phyloP scores from a whole-genome alignment of 2,113 vertebrate genomes.

The Todiramphus chloris region DNA sequence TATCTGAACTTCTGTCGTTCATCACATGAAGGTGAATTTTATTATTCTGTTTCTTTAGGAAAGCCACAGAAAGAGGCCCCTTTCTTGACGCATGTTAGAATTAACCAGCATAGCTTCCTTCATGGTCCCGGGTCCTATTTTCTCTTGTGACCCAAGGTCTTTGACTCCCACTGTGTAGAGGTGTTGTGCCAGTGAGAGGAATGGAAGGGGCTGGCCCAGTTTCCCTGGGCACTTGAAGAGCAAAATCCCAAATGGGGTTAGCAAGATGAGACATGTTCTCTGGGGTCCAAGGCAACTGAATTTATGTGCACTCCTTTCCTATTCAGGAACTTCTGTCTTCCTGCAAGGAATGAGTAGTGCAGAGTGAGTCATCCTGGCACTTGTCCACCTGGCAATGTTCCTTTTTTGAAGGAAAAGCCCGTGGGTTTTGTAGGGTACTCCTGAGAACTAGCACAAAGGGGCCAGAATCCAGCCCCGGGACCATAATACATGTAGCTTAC shows the following conservation, averaged over 20 bases:
- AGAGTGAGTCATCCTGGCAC: conserved; percentile 53
- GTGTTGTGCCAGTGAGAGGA: background rate
- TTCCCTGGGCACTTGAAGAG: background rate
- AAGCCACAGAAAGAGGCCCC: background rate
- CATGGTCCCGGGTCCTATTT: background rate
- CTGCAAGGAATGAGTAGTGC: conserved; percentile 36
- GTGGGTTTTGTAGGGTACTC: background rate
- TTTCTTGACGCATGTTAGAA: background rate
- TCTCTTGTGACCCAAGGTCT: background rate
- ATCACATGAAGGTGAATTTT: background rate
- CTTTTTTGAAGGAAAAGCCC: conserved; percentile 35
- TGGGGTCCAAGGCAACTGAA: background rate
- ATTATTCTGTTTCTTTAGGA: background rate
- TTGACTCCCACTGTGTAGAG: background rate
- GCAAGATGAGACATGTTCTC: background rate
- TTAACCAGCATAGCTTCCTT: background rate
- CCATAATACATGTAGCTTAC: background rate
- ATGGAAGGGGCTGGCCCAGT: background rate
- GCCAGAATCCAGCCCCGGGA: conserved; percentile 1
- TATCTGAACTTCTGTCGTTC: background rate
- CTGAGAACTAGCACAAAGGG: conserved; percentile 48
- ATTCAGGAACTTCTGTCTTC: conserved; percentile 63
- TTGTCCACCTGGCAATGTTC: conserved; percentile 6
- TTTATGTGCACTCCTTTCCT: conserved; percentile 32
- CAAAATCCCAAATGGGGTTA: background rate